Conservation (phyloP, 2,888 invertebrate genomes). For the Amiota minor region DNA sequence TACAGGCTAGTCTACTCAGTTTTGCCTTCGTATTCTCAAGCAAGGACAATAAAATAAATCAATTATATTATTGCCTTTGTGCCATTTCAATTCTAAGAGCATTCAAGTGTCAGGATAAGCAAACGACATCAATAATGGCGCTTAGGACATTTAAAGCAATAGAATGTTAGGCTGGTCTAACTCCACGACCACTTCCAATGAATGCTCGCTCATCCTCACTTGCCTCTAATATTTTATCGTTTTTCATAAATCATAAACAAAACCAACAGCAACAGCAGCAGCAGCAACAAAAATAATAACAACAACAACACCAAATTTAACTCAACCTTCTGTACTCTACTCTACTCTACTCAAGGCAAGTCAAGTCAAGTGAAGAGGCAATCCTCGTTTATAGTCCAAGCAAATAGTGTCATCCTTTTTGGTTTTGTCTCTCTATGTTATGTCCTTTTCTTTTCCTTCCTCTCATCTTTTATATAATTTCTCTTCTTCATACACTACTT, state of each 20-base stretch:
- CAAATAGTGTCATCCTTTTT: neutral
- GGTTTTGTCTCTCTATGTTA: neutral
- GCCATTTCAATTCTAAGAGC: neutral
- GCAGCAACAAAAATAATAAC: neutral
- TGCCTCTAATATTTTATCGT: constrained; percentile 26
- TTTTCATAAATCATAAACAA: constrained; percentile 34
- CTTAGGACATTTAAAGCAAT: neutral
- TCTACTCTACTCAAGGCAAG: neutral
- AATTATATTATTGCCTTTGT: constrained; percentile 36
- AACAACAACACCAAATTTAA: constrained; percentile 18
- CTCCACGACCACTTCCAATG: neutral
- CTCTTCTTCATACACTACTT: neutral
- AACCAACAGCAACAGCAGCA: constrained; percentile 6
- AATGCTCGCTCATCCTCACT: neutral
- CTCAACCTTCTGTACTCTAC: neutral
- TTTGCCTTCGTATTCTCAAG: constrained; percentile 16
- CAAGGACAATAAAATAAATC: constrained; percentile 36
- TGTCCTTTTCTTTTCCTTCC: neutral
- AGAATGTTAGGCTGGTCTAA: neutral
- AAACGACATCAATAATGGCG: constrained; percentile 27
- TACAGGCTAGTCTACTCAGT: neutral
- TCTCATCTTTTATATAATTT: neutral
- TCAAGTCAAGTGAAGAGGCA: neutral
- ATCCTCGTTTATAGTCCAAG: constrained; percentile 17
- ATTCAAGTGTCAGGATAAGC: constrained; percentile 16